phyloP scores from a whole-genome alignment of 92 coral and sea anemone genomes.

The Epizoanthus rinbou region DNA sequence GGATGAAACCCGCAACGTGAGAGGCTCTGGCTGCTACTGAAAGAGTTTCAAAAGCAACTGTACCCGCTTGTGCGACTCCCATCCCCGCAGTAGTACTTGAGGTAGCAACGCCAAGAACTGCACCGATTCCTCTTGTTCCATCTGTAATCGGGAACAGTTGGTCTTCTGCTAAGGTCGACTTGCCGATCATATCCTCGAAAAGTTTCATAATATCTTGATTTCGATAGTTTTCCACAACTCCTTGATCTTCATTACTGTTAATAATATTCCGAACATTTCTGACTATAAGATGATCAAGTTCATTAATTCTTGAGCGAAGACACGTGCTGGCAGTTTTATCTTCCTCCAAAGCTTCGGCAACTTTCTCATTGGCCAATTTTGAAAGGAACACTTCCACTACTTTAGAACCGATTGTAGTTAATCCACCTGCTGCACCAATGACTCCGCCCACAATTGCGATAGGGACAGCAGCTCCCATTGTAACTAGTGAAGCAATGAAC shows the following conservation, averaged over 20 bases:
- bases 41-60: slow-evolving; percentile 60
- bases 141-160: slow-evolving; percentile 48
- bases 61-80: slow-evolving; percentile 57
- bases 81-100: slow-evolving; percentile 57
- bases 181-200: slow-evolving; percentile 53
- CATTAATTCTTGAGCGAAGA: slow-evolving; percentile 41
- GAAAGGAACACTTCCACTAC: slow-evolving; percentile 49
- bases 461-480: slow-evolving; percentile 62
- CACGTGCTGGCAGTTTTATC: slow-evolving; percentile 52
- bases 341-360: slow-evolving; percentile 50
- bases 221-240: not conserved
- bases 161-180: slow-evolving; percentile 43
- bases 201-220: slow-evolving; percentile 47
- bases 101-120: slow-evolving; percentile 55
- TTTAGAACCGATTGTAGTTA: slow-evolving; percentile 63
- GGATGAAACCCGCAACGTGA: slow-evolving; percentile 30
- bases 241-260: slow-evolving; percentile 14
- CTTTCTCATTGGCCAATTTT: slow-evolving; percentile 43
- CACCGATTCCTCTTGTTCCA: slow-evolving; percentile 57
- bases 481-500: slow-evolving; percentile 51
- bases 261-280: slow-evolving; percentile 54
- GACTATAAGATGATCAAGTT: slow-evolving; percentile 37
- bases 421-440: slow-evolving; percentile 61
- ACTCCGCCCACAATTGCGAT: slow-evolving; percentile 54
- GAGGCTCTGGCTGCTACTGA: slow-evolving; percentile 32